Evolutionary conservation across 2,113 vertebrate genomes (phyloP).

Genomic region (Xiphophorus maculatus): DNA sequence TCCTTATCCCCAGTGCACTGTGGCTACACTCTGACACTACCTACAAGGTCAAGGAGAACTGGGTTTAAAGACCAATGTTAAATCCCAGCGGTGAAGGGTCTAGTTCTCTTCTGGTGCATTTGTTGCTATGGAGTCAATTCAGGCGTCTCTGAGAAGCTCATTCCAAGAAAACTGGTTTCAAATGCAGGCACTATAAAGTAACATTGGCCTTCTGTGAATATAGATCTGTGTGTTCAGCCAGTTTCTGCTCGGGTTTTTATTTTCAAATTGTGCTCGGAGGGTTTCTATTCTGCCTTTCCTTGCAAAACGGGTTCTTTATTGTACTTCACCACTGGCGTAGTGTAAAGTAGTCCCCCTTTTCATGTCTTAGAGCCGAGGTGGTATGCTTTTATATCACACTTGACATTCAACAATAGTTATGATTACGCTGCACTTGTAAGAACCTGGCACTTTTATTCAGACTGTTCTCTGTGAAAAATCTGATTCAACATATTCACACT

Average conservation of each 20-base stretch:
- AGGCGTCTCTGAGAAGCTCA: slow-evolving; percentile 20
- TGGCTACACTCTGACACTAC: slow-evolving; percentile 22
- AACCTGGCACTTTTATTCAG: background rate
- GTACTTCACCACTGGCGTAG: background rate
- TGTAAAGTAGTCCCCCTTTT: slow-evolving; percentile 14
- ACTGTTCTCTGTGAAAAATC: background rate
- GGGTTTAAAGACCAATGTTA: slow-evolving; percentile 42
- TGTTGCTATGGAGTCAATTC: slow-evolving; percentile 30
- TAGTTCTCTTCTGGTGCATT: slow-evolving; percentile 6
- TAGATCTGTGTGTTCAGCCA: slow-evolving; percentile 12
- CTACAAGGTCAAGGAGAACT: slow-evolving; percentile 49
- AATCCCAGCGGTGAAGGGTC: slow-evolving; percentile 44
- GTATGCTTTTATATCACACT: background rate
- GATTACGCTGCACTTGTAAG: background rate
- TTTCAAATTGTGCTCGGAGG: slow-evolving; percentile 20
- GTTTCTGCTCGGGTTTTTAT: slow-evolving; percentile 4
- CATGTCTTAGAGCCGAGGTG: background rate
- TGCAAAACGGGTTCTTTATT: slow-evolving; percentile 5
- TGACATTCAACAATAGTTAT: background rate
- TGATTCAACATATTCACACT: background rate
- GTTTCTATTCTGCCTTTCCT: slow-evolving; percentile 16
- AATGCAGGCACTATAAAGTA: slow-evolving; percentile 1
- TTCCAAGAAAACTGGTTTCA: slow-evolving; percentile 4
- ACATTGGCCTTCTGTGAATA: background rate
- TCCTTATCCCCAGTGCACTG: slow-evolving; percentile 5